These are phyloP conservation scores for Cheilosia grossa DNA, from an alignment of 2,888 invertebrate species.

Conservation along the genomic window DNA sequence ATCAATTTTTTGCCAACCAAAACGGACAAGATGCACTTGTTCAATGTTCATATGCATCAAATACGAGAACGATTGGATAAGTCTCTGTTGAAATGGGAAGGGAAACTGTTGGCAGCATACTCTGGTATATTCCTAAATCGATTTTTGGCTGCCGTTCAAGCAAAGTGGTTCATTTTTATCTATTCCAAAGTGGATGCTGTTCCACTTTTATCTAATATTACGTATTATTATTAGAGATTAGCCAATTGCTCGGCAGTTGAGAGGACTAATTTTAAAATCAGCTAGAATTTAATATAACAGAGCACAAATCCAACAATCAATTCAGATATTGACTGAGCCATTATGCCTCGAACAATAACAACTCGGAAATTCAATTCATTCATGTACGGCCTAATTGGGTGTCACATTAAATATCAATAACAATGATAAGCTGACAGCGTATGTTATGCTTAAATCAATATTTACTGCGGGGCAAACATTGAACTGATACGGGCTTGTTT, in stretches of 20 bases:
- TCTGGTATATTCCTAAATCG: neutral
- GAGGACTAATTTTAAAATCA: neutral
- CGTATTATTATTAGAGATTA: no score
- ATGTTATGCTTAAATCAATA: conserved; percentile 19
- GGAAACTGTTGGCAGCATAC: neutral
- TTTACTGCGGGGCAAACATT: conserved; percentile 4
- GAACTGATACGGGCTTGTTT: conserved; percentile 18
- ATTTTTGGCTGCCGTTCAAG: conserved; percentile 8
- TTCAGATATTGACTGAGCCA: no score
- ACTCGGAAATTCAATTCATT: no score
- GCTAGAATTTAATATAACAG: no score
- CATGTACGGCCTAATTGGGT: neutral
- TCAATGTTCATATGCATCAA: no score
- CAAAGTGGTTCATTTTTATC: conserved; percentile 2
- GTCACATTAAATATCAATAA: conserved; percentile 21
- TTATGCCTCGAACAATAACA: no score
- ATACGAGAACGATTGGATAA: no score
- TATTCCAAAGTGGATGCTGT: neutral
- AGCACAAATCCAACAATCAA: no score
- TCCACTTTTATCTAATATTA: neutral
- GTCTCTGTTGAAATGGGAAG: no score
- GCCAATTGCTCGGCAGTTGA: no score
- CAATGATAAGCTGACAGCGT: conserved; percentile 34
- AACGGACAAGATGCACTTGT: neutral
- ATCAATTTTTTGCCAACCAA: neutral